phyloP scores from a whole-genome alignment of 2,888 invertebrate genomes.

The Platycnemis pennipes region DNA sequence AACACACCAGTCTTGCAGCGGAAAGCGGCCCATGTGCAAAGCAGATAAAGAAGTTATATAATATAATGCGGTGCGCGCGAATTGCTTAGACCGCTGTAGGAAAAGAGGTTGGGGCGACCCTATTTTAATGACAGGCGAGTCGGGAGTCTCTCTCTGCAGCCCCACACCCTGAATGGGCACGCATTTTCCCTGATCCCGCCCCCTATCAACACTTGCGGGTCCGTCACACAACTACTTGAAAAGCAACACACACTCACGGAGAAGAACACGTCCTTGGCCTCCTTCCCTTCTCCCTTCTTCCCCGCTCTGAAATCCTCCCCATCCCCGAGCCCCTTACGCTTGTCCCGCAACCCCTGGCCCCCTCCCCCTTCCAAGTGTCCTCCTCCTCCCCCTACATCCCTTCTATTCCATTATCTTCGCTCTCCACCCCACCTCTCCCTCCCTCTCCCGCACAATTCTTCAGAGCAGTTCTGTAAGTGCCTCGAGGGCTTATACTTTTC shows the following conservation, averaged over 20 bases:
- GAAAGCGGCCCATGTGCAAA: not conserved
- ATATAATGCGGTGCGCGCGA: not conserved
- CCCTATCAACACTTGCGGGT: not conserved
- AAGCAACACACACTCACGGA: not conserved
- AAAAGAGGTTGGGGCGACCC: not conserved
- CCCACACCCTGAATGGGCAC: not conserved
- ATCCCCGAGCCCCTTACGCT: not conserved
- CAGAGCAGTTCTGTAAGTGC: conserved; percentile 9
- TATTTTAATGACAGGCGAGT: not conserved
- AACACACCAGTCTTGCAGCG: not conserved
- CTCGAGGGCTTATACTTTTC: conserved; percentile 18
- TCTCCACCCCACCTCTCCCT: not conserved
- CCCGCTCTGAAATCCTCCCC: not conserved
- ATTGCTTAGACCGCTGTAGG: not conserved
- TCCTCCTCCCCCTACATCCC: not conserved
- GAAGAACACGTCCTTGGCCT: not conserved
- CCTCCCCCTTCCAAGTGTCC: not conserved
- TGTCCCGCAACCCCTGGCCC: not conserved
- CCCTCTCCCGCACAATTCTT: not conserved
- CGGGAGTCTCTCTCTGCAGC: not conserved
- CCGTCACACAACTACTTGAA: not conserved
- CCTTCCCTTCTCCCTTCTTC: not conserved
- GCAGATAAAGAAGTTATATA: conserved; percentile 19
- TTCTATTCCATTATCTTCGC: not conserved
- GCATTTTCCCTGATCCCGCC: not conserved